A percentile compares a stretch with the other conserved stretches of the same genome.
These are phyloP conservation scores for Amphibalanus amphitrite DNA, from an alignment of 1,140 invertebrate species.

Conservation along the genomic window DNA sequence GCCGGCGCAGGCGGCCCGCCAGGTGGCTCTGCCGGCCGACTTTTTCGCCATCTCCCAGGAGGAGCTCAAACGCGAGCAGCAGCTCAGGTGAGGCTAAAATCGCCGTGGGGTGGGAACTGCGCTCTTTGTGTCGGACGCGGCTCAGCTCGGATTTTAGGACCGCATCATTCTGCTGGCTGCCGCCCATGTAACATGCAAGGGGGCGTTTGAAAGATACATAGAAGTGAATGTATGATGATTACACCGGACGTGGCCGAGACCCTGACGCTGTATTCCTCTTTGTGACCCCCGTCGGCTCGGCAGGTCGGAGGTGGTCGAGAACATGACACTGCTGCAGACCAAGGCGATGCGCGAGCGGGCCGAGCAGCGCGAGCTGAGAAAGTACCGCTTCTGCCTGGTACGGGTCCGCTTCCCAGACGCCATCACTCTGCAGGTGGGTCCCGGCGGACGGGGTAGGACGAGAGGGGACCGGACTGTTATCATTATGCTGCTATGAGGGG, in stretches of 20 bases:
- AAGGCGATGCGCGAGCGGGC: constrained; percentile 84
- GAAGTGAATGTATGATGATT: too few species aligned
- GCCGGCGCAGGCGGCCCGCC: constrained; percentile 47
- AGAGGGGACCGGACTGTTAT: too few species aligned
- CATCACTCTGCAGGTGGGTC: constrained; percentile 52
- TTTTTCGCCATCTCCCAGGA: constrained; percentile 62
- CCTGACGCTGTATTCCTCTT: too few species aligned
- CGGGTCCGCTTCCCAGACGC: constrained; percentile 74
- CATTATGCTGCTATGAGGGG: constrained; percentile 9
- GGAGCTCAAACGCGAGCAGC: constrained; percentile 69
- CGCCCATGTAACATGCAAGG: too few species aligned
- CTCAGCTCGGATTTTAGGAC: too few species aligned
- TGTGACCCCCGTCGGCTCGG: too few species aligned
- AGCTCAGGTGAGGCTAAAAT: constrained; percentile 37
- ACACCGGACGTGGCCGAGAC: too few species aligned
- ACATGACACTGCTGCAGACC: constrained; percentile 60
- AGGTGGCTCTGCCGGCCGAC: constrained; percentile 52
- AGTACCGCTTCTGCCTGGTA: constrained; percentile 60
- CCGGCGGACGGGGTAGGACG: background rate
- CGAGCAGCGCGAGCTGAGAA: constrained; percentile 51
- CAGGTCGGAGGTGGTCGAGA: constrained; percentile 58
- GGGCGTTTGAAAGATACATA: too few species aligned
- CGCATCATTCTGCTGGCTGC: too few species aligned
- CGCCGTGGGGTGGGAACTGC: constrained; percentile 9
- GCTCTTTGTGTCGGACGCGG: too few species aligned